phyloP scores from a whole-genome alignment of 2,113 vertebrate species.

The Myocastor coypus region DNA sequence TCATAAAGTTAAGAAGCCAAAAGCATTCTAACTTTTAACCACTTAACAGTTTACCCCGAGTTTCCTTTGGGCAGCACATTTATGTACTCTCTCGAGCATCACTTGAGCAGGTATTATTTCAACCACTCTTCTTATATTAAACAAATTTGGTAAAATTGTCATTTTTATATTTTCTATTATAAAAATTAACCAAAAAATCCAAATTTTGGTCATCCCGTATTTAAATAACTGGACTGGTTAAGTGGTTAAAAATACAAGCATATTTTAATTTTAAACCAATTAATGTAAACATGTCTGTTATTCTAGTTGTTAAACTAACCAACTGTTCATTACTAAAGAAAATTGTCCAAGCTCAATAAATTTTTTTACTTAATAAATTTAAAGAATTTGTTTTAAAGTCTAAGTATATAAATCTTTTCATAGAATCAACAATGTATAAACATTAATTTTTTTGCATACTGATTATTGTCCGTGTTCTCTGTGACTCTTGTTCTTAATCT shows the following conservation, averaged over 20 bases:
- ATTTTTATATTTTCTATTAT: background rate
- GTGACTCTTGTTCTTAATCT: conserved; percentile 48
- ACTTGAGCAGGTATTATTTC: background rate
- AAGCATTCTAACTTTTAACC: background rate
- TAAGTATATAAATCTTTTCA: conserved; percentile 27
- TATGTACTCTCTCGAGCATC: background rate
- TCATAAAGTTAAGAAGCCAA: background rate
- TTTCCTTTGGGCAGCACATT: background rate
- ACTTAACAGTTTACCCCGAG: background rate
- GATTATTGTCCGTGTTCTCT: conserved; percentile 2
- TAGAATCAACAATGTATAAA: background rate
- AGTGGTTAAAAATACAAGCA: background rate
- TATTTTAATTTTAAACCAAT: background rate
- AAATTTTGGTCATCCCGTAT: background rate
- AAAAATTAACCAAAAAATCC: background rate
- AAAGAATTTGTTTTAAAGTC: background rate
- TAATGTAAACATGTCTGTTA: background rate
- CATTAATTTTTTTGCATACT: conserved; percentile 20
- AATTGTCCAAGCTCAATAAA: background rate
- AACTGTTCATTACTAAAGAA: conserved; percentile 36
- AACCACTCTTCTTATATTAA: background rate
- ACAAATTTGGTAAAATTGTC: background rate
- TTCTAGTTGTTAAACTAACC: conserved; percentile 3
- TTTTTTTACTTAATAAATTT: conserved; percentile 50
- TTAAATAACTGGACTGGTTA: background rate